Conservation (phyloP, 2,888 invertebrate genomes). For the Sarcophaga carnaria region DNA sequence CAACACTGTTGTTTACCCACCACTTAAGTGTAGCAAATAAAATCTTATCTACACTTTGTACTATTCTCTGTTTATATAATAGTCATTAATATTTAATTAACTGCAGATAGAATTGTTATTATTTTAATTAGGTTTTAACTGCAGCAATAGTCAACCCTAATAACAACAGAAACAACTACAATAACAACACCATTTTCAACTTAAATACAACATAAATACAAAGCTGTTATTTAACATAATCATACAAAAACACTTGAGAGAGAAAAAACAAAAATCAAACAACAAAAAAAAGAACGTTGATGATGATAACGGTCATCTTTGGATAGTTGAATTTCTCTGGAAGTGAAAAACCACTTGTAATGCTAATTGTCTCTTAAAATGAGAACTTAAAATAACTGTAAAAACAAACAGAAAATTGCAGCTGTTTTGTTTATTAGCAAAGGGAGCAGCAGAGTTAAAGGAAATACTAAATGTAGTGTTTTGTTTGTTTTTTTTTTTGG, state of each 20-base stretch:
- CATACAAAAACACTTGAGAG: constrained; percentile 46
- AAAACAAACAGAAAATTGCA: constrained; percentile 36
- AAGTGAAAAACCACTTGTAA: constrained; percentile 59
- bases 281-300: constrained; percentile 25
- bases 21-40: constrained; percentile 31
- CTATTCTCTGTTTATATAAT: constrained; percentile 31
- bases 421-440: constrained; percentile 49
- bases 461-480: not conserved
- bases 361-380: constrained; percentile 66
- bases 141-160: constrained; percentile 67
- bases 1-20: not conserved
- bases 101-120: constrained; percentile 80
- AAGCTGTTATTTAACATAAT: constrained; percentile 48
- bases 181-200: constrained; percentile 30
- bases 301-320: constrained; percentile 45
- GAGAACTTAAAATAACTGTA: constrained; percentile 47
- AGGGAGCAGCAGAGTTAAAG: constrained; percentile 25
- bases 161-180: constrained; percentile 40
- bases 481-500: constrained; percentile 9
- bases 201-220: constrained; percentile 28
- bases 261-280: constrained; percentile 45
- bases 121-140: constrained; percentile 82
- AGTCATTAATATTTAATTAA: constrained; percentile 82
- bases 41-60: constrained; percentile 2
- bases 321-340: constrained; percentile 5